Percentiles rank a stretch among this genome's conserved stretches.
These are phyloP conservation scores for Augochlorella aurata DNA, from an alignment of 2,888 invertebrate species.

Conservation along the genomic window DNA sequence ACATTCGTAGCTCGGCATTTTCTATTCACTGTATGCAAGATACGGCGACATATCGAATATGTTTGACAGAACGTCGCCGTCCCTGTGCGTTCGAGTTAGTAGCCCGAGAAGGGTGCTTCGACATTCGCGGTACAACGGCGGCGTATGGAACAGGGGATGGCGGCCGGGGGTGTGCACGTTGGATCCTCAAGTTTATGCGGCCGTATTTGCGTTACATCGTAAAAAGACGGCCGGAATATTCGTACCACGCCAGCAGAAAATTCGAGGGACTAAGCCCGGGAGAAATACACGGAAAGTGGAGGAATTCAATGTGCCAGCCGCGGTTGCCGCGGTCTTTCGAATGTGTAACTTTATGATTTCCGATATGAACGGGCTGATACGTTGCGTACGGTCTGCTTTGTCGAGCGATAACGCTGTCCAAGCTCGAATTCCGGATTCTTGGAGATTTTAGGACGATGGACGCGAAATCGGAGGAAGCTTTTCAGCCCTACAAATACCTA, in stretches of 20 bases:
- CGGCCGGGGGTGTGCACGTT: neutral
- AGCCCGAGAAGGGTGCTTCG: slow-evolving; percentile 10
- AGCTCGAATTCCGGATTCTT: too few relatives aligned
- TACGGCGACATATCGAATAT: neutral
- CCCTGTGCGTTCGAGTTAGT: neutral
- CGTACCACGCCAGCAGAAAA: slow-evolving; percentile 19
- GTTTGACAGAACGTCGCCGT: slow-evolving; percentile 2
- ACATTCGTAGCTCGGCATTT: neutral
- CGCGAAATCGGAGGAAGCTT: too few relatives aligned
- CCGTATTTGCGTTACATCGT: slow-evolving; percentile 27
- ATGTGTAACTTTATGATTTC: slow-evolving; percentile 33
- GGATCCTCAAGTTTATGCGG: slow-evolving; percentile 28
- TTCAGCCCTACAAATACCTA: too few relatives aligned
- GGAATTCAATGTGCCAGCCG: slow-evolving; percentile 37
- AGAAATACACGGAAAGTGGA: slow-evolving; percentile 55
- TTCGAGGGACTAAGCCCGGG: slow-evolving; percentile 40
- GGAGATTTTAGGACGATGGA: too few relatives aligned
- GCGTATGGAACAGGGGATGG: too few relatives aligned
- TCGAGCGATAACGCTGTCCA: neutral
- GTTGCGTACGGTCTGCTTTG: neutral
- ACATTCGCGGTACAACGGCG: neutral
- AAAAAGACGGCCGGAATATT: slow-evolving; percentile 35
- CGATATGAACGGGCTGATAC: slow-evolving; percentile 21
- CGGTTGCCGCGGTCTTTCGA: slow-evolving; percentile 50
- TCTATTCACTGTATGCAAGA: neutral